Conservation (phyloP, 2,888 invertebrate genomes). For the Himalopsyche anomala region DNA sequence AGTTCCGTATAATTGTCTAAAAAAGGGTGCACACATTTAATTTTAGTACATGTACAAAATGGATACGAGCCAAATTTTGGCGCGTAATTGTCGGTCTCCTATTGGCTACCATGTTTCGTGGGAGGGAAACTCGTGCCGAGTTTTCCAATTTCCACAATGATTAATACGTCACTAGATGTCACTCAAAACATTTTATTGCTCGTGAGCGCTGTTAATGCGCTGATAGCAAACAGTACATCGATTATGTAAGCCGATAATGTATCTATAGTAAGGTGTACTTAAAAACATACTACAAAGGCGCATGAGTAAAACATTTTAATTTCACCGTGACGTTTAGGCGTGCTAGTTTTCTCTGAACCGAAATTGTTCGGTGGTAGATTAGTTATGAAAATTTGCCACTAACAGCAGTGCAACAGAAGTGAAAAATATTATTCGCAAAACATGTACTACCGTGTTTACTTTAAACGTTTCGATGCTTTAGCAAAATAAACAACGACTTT, state of each 20-base stretch:
- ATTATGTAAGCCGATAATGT: constrained; percentile 56
- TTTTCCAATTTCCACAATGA: constrained; percentile 3
- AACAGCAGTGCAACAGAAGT: not conserved
- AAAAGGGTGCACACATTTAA: no score
- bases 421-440: not conserved
- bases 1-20: no score
- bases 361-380: not conserved
- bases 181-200: not conserved
- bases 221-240: constrained; percentile 50
- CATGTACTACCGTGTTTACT: not conserved
- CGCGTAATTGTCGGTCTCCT: not conserved
- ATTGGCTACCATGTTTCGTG: not conserved
- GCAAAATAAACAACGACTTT: not conserved
- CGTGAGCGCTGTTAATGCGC: not conserved
- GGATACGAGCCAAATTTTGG: not conserved
- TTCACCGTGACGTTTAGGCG: not conserved
- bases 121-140: not conserved
- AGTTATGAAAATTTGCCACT: not conserved
- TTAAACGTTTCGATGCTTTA: not conserved
- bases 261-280: not conserved
- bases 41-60: no score
- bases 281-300: constrained; percentile 27
- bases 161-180: not conserved
- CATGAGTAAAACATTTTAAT: constrained; percentile 45
- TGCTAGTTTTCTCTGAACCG: not conserved